Evolutionary conservation across 2,888 invertebrate species (phyloP), one percentile per base, ranked within the genome.

Genomic region (Ommatoiulus sabulosus): DNA sequence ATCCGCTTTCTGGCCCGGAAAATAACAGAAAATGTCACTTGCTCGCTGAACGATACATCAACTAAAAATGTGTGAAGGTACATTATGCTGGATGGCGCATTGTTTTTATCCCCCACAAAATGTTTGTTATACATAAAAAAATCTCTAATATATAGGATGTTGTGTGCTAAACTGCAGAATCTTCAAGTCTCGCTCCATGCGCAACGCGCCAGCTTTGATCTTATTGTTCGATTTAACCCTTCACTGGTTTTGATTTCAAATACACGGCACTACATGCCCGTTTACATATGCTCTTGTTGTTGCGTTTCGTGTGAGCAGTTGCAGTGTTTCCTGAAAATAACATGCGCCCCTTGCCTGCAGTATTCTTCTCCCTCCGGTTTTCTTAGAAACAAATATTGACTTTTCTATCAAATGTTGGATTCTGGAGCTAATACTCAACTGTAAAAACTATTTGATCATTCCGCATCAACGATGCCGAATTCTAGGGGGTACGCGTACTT

Each of bases 391-490:
- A 63, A 63, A 63, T 63, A 63, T 63, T 63, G 63, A 63, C 63
- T 63, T 63, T 63, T 63, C 63, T 20, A 63, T 63, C 63, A 63
- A 63, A n/a, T 63, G 2, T 63, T 63, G 63, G 63, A 63, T 63
- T 63, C 63, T 63, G 63, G 63, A 1, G 63, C 20, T 63, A 20
- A 63, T 63, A n/a, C 63, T 5, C n/a, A 63, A 63, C 57, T 57
- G 20, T 20, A 63, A 63, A 52, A 63, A 63, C 63, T 63, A 8
- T 63, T 63, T 63, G 63, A 63, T 63, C 63, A 63, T 63, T 63
- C 63, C 63, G 63, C 63, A 20, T 63, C 63, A 63, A 8, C 15
- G 63, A 63, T 4, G 10, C 20, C 20, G 20, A 63, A 63, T 63
- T 63, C 20, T 20, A 63, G n/a, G 63, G 4, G 63, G 48, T 15